Evolutionary conservation across 1,140 invertebrate species (phyloP).

Genomic region (Brachionus angularis): DNA sequence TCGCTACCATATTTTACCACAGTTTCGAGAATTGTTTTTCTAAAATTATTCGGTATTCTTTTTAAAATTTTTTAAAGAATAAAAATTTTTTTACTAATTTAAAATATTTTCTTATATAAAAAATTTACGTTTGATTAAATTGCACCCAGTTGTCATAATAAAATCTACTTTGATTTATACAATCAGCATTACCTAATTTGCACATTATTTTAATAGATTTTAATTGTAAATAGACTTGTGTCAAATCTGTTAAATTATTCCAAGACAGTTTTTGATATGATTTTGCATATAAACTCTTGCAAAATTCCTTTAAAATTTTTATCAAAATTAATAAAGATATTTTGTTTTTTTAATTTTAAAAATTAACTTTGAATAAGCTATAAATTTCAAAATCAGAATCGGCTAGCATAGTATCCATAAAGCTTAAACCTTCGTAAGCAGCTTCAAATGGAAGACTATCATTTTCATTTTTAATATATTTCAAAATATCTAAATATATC

Average conservation of each 20-base stretch:
- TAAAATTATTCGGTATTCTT: not conserved
- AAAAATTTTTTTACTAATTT: not conserved
- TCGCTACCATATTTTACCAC: not conserved
- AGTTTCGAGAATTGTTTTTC: not conserved
- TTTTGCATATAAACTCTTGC: not conserved
- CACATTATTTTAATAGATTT: not conserved
- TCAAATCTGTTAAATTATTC: not conserved
- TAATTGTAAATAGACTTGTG: not conserved
- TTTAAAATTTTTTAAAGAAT: not conserved
- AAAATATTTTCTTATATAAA: not conserved
- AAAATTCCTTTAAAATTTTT: not conserved
- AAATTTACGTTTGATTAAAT: not conserved
- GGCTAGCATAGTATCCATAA: not conserved
- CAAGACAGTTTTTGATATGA: not conserved
- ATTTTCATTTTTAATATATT: constrained; percentile 56
- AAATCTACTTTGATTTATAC: not conserved
- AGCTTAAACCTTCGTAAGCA: not conserved
- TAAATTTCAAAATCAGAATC: not conserved
- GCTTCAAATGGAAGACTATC: constrained; percentile 57
- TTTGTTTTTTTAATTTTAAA: not conserved
- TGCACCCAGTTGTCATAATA: not conserved
- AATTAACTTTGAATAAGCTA: not conserved
- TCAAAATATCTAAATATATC: constrained; percentile 53
- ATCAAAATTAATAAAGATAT: not conserved
- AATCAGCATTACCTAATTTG: not conserved